Evolutionary conservation across 2,797 vertebrate genomes (phyloP).

Genomic region (Leptoclinus maculatus): DNA sequence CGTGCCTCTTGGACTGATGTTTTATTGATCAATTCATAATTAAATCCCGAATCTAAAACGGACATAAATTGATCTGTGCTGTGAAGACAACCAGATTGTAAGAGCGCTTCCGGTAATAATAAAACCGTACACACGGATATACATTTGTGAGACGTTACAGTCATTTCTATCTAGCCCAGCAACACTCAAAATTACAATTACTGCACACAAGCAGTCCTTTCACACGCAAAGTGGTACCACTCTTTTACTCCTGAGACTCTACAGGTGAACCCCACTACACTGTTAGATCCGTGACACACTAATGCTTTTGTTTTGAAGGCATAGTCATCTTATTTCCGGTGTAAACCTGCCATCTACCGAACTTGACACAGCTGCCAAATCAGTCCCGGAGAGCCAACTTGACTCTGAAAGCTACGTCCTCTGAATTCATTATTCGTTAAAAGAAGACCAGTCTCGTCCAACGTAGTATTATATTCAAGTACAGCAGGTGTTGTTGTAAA

Average conservation of each 20-base stretch:
- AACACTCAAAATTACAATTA: no score
- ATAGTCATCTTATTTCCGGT: conserved; percentile 4
- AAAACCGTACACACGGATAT: accelerated
- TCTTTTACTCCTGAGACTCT: not conserved
- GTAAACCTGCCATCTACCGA: not conserved
- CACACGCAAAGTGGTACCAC: not conserved
- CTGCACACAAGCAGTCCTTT: not conserved
- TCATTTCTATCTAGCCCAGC: not conserved
- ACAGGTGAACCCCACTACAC: not conserved
- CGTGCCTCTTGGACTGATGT: not conserved
- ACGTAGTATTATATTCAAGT: not conserved
- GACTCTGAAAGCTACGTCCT: conserved; percentile 15
- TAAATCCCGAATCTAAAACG: not conserved
- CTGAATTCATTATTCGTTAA: not conserved
- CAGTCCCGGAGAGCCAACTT: conserved; percentile 4
- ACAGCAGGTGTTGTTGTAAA: not conserved
- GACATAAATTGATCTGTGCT: not conserved
- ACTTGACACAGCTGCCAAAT: not conserved
- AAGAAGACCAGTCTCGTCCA: conserved; percentile 3
- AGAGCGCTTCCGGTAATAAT: conserved; percentile 8
- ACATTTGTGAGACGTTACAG: not conserved
- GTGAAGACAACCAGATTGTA: not conserved
- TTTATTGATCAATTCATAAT: not conserved
- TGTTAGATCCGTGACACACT: not conserved
- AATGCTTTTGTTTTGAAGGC: conserved; percentile 41